Conservation (phyloP, 2,888 invertebrate species). For the Melanargia galathea region DNA sequence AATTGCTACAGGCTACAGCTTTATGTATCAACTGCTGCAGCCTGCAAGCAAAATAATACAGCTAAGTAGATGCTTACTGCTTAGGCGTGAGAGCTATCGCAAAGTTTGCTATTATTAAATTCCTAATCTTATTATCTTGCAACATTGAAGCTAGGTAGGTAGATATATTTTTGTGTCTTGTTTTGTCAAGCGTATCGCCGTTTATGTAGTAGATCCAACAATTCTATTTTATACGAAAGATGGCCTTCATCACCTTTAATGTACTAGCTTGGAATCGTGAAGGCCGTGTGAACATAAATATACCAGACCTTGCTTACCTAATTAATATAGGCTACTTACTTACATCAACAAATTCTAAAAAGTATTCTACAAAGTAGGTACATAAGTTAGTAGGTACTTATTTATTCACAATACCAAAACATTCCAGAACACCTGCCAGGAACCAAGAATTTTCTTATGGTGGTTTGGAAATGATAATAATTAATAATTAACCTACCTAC, state of each 20-base stretch:
- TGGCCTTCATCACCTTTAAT: slow-evolving; percentile 15
- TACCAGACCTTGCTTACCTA: neutral
- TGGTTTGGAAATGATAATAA: too few species aligned
- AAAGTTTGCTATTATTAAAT: too few species aligned
- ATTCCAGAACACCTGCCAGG: too few species aligned
- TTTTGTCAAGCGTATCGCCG: slow-evolving; percentile 24
- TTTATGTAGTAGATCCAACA: slow-evolving; percentile 16
- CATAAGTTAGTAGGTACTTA: neutral
- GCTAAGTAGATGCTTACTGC: too few species aligned
- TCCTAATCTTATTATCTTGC: too few species aligned
- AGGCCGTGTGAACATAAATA: slow-evolving; percentile 1
- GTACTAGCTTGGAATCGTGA: neutral
- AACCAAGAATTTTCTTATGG: too few species aligned
- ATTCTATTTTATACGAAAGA: neutral
- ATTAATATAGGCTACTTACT: neutral
- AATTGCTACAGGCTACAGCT: too few species aligned
- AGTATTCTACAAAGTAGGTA: neutral
- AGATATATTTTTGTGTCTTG: slow-evolving; percentile 4
- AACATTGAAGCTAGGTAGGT: slow-evolving; percentile 5
- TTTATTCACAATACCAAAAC: too few species aligned
- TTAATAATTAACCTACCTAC: neutral
- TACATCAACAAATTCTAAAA: neutral
- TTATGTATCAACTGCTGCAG: too few species aligned
- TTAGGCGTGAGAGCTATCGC: too few species aligned
- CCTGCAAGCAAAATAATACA: too few species aligned